Conservation (phyloP, 2,888 invertebrate species). For the Cepaea hortensis region DNA sequence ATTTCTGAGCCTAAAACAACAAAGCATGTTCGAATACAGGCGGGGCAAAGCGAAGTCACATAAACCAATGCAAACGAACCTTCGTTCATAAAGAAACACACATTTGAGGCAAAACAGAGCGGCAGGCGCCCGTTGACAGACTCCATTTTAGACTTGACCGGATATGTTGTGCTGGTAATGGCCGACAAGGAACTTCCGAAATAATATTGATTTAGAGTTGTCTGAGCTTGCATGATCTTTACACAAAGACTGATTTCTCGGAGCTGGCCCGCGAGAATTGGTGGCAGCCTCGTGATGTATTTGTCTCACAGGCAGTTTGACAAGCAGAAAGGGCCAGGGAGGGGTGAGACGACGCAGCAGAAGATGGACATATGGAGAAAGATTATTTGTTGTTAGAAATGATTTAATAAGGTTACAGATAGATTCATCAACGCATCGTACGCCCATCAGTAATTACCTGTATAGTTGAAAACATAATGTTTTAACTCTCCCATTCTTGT, state of each 20-base stretch:
- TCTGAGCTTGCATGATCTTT: conserved; percentile 4
- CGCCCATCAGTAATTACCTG: too few species aligned
- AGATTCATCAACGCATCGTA: too few species aligned
- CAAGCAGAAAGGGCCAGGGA: neutral
- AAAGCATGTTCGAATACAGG: neutral
- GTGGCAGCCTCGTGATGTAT: neutral
- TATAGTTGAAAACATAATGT: too few species aligned
- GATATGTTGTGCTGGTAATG: conserved; percentile 11
- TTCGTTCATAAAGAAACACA: neutral
- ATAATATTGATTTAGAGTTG: conserved; percentile 11
- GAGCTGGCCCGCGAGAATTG: neutral
- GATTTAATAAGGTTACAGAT: neutral
- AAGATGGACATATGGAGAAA: neutral
- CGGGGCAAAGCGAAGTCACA: conserved; percentile 16
- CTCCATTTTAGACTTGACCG: conserved; percentile 17
- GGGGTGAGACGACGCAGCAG: neutral
- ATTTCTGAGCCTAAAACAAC: conserved; percentile 1
- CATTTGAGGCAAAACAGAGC: neutral
- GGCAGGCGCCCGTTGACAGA: neutral
- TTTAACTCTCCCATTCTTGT: too few species aligned
- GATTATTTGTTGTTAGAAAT: too few species aligned
- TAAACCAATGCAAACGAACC: neutral
- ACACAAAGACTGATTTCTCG: neutral
- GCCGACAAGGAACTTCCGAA: conserved; percentile 8
- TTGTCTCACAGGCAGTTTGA: neutral